Percentiles rank a stretch among this genome's conserved stretches.
These are phyloP conservation scores for Cherax destructor DNA, from an alignment of 1,140 invertebrate species.

Conservation along the genomic window DNA sequence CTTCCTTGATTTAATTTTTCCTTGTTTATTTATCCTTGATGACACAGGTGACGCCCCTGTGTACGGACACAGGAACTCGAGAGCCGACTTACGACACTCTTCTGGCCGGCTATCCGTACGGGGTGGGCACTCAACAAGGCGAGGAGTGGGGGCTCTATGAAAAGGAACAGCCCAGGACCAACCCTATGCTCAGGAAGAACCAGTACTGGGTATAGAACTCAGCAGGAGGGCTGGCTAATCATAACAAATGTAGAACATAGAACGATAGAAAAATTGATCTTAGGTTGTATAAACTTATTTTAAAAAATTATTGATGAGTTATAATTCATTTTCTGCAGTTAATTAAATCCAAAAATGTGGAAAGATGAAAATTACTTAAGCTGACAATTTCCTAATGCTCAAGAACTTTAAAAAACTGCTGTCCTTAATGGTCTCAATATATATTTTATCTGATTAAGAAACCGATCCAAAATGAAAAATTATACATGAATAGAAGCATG, in stretches of 20 bases:
- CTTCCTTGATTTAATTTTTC: slow-evolving; percentile 39
- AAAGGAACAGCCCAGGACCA: slow-evolving; percentile 79
- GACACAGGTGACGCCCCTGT: slow-evolving; percentile 53
- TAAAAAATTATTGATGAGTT: too few relatives aligned
- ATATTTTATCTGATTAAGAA: too few relatives aligned
- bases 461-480: too few relatives aligned
- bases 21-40: slow-evolving; percentile 49
- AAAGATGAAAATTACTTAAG: too few relatives aligned
- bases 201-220: slow-evolving; percentile 87
- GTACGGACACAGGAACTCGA: slow-evolving; percentile 41
- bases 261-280: not conserved
- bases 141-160: slow-evolving; percentile 91
- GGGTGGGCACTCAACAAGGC: slow-evolving; percentile 79
- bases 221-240: slow-evolving; percentile 6
- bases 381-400: too few relatives aligned
- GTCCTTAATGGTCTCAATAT: too few relatives aligned
- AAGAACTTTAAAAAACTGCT: too few relatives aligned
- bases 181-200: slow-evolving; percentile 89
- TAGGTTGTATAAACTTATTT: too few relatives aligned
- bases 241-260: not conserved
- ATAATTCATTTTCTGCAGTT: too few relatives aligned
- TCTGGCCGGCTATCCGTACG: slow-evolving; percentile 82
- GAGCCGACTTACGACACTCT: slow-evolving; percentile 50
- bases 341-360: too few relatives aligned
- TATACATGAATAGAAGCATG: too few relatives aligned